These are phyloP conservation scores for Schizotus pectinicornis DNA, from an alignment of 2,888 invertebrate species.

Conservation along the genomic window DNA sequence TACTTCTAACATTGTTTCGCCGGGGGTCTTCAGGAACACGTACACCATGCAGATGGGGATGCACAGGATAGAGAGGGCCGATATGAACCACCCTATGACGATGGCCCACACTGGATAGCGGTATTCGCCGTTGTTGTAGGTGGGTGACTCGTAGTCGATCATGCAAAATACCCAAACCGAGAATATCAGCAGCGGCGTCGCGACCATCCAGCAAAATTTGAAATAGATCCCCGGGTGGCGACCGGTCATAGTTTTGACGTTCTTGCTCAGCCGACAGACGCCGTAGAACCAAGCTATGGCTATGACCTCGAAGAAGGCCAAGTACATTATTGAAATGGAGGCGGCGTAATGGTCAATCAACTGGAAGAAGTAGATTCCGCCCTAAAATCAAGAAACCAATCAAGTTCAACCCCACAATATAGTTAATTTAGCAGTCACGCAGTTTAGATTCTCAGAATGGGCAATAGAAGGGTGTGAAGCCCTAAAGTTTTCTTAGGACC, in stretches of 20 bases:
- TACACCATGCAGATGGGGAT: conserved; percentile 84
- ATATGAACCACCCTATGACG: conserved; percentile 85
- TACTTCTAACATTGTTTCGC: conserved; percentile 76
- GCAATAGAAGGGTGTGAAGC: too few species aligned
- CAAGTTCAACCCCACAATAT: background rate
- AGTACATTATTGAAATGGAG: conserved; percentile 87
- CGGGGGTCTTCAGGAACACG: conserved; percentile 73
- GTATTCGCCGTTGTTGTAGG: conserved; percentile 80
- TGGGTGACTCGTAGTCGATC: conserved; percentile 85
- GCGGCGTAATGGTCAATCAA: conserved; percentile 94
- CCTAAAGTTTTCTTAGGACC: too few species aligned
- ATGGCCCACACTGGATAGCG: conserved; percentile 86
- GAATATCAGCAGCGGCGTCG: conserved; percentile 80
- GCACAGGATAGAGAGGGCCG: conserved; percentile 81
- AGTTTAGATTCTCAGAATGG: too few species aligned
- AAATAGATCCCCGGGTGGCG: conserved; percentile 80
- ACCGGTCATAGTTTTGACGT: conserved; percentile 91
- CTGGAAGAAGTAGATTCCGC: conserved; percentile 92
- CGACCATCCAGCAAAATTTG: conserved; percentile 83
- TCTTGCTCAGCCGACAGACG: conserved; percentile 76
- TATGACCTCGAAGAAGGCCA: conserved; percentile 92
- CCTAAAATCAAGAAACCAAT: conserved; percentile 61
- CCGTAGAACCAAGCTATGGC: conserved; percentile 94
- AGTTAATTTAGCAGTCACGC: too few species aligned
- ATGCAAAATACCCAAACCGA: conserved; percentile 88